These are phyloP conservation scores for Nansenia antarctica DNA, from an alignment of 2,113 vertebrate species.

Conservation along the genomic window DNA sequence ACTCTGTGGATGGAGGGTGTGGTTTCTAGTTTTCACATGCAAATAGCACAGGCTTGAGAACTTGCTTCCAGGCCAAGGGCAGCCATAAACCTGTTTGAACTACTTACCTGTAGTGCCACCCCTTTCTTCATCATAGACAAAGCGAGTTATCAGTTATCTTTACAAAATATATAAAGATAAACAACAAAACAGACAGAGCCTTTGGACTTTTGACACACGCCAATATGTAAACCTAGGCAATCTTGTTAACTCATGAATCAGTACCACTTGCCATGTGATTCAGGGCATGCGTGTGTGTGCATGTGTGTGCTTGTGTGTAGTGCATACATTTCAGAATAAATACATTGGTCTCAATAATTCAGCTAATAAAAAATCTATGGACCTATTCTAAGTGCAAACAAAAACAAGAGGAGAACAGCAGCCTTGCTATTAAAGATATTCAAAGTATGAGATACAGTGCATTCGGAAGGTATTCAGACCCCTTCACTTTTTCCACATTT, in stretches of 20 bases:
- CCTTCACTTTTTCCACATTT: no score
- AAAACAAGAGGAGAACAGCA: no score
- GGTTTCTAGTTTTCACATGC: slow-evolving; percentile 85
- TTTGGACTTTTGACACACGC: slow-evolving; percentile 13
- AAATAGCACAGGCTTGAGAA: slow-evolving; percentile 63
- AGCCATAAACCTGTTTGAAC: slow-evolving; percentile 80
- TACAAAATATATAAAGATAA: neutral
- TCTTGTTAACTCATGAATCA: neutral
- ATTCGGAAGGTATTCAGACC: no score
- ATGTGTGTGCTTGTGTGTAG: no score
- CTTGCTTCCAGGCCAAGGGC: slow-evolving; percentile 62
- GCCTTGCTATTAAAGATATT: no score
- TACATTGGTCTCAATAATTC: no score
- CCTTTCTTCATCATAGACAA: slow-evolving; percentile 10
- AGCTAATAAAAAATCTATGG: no score
- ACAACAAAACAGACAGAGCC: slow-evolving; percentile 38
- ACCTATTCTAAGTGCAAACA: no score
- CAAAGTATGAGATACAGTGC: no score
- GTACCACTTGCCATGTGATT: no score
- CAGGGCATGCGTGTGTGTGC: no score
- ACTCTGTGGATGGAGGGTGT: slow-evolving; percentile 74
- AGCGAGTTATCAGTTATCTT: neutral
- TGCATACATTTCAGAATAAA: no score
- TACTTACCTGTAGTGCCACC: slow-evolving; percentile 74
- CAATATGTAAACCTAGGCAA: neutral